These are phyloP conservation scores for Phyllopteryx taeniolatus DNA, from an alignment of 2,113 vertebrate genomes.

Conservation along the genomic window DNA sequence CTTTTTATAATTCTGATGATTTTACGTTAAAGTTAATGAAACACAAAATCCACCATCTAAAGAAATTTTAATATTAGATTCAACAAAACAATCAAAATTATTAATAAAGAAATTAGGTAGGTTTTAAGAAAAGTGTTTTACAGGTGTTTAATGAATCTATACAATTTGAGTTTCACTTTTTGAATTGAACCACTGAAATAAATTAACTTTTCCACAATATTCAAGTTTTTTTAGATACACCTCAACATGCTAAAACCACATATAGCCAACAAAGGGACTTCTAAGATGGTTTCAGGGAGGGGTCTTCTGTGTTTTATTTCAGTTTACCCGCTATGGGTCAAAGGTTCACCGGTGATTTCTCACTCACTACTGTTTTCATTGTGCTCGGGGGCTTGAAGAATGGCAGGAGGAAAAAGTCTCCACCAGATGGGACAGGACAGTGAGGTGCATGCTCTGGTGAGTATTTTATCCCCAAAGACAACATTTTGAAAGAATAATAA, in stretches of 20 bases:
- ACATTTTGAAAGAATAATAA: neutral
- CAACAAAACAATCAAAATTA: too few relatives aligned
- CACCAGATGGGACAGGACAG: neutral
- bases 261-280: neutral
- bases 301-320: neutral
- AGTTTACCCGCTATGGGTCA: neutral
- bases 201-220: too few relatives aligned
- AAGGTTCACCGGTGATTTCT: neutral
- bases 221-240: neutral
- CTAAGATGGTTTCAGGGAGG: neutral
- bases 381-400: neutral
- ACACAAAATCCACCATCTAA: too few relatives aligned
- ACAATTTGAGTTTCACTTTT: too few relatives aligned
- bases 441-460: neutral
- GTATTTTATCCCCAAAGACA: neutral
- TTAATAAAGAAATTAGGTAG: too few relatives aligned
- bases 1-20: too few relatives aligned
- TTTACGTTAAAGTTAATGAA: too few relatives aligned
- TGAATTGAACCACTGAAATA: too few relatives aligned
- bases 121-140: too few relatives aligned
- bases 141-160: too few relatives aligned
- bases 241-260: neutral
- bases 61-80: too few relatives aligned
- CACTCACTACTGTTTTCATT: conserved; percentile 4
- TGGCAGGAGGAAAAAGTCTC: neutral